phyloP scores from a whole-genome alignment of 2,888 invertebrate genomes.

The Blastobasis lacticolella region DNA sequence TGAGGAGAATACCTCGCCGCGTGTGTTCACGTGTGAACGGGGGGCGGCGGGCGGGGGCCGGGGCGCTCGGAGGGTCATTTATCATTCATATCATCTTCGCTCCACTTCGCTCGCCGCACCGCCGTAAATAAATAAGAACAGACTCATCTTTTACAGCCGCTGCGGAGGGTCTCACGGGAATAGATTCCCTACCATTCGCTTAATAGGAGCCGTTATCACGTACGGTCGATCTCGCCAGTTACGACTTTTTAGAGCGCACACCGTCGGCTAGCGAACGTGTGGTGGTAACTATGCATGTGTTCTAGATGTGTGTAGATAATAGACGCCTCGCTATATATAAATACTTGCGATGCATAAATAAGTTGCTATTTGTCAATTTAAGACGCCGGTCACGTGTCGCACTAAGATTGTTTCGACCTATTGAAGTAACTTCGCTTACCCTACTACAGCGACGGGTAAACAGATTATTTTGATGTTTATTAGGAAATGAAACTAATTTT shows the following conservation, averaged over 20 bases:
- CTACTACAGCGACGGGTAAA: too few relatives aligned
- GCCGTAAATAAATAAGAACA: constrained; percentile 75
- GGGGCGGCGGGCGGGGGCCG: constrained; percentile 26
- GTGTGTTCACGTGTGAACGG: constrained; percentile 66
- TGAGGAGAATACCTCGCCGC: constrained; percentile 51
- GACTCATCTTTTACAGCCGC: constrained; percentile 72
- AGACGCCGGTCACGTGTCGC: constrained; percentile 41
- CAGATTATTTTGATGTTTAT: too few relatives aligned
- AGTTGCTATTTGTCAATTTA: constrained; percentile 26
- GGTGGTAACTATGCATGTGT: constrained; percentile 65
- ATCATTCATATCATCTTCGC: constrained; percentile 76
- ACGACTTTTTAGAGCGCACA: constrained; percentile 21
- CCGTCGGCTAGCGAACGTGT: constrained; percentile 43
- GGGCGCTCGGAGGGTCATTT: constrained; percentile 68
- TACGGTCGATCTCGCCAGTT: constrained; percentile 16
- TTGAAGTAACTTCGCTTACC: too few relatives aligned
- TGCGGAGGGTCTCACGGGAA: constrained; percentile 28
- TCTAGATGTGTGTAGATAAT: constrained; percentile 58
- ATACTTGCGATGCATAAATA: constrained; percentile 20
- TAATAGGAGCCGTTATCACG: constrained; percentile 21
- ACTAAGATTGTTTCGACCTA: constrained; percentile 31
- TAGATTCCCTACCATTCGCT: constrained; percentile 20
- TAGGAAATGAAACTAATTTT: too few relatives aligned
- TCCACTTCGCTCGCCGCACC: constrained; percentile 75
- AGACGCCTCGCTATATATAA: constrained; percentile 29